Percentiles rank a stretch among this genome's conserved stretches.
These are phyloP conservation scores for Aromia moschata DNA, from an alignment of 2,888 invertebrate genomes.

Conservation along the genomic window DNA sequence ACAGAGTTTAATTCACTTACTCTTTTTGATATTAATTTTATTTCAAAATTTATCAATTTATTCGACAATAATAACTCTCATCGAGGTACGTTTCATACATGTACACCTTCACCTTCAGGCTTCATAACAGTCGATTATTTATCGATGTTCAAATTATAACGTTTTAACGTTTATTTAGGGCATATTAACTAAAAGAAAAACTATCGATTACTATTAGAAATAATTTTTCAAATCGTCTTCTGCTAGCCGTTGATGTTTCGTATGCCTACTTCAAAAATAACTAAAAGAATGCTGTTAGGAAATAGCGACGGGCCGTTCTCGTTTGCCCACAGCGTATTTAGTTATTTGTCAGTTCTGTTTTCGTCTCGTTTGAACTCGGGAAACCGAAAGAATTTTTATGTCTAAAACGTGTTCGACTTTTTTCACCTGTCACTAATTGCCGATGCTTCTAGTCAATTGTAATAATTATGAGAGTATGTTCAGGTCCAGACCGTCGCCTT, in stretches of 20 bases:
- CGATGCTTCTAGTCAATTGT: background rate
- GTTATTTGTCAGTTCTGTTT: conserved; percentile 22
- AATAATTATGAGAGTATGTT: background rate
- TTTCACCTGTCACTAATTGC: conserved; percentile 4
- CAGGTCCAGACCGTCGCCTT: background rate
- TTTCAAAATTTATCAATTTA: no score
- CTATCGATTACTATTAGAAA: background rate
- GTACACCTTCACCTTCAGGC: no score
- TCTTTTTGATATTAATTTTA: no score
- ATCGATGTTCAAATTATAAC: no score
- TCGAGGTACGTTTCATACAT: no score
- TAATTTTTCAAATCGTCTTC: background rate
- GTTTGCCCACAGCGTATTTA: conserved; percentile 6
- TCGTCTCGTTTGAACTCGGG: conserved; percentile 10
- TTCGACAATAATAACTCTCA: no score
- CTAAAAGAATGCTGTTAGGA: conserved; percentile 30
- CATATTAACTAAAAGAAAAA: background rate
- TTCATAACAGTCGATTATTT: no score
- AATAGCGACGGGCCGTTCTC: conserved; percentile 17
- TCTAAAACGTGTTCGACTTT: conserved; percentile 14
- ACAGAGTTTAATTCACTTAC: no score
- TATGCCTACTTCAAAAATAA: conserved; percentile 28
- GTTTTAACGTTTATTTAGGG: background rate
- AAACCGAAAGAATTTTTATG: conserved; percentile 22
- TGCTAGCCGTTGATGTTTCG: background rate